phyloP scores from a whole-genome alignment of 2,113 vertebrate genomes.

The Oophaga pumilio region DNA sequence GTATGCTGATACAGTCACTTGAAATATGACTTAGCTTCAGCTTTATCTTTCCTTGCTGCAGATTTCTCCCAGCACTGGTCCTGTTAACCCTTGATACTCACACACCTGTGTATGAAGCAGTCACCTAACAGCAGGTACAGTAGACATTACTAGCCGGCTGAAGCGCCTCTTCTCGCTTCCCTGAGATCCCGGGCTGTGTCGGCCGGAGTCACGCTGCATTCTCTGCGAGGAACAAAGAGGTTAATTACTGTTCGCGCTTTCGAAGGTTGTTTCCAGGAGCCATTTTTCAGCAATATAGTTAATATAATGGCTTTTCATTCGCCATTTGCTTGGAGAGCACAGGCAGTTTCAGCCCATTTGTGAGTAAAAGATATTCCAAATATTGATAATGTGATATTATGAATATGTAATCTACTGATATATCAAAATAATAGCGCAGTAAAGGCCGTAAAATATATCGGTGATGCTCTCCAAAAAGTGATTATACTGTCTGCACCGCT shows the following conservation, averaged over 20 bases:
- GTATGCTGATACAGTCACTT: neutral
- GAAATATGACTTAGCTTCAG: neutral
- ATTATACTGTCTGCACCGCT: constrained; percentile 47
- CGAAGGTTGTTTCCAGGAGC: constrained; percentile 23
- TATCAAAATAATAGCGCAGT: constrained; percentile 52
- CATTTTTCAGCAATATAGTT: constrained; percentile 50
- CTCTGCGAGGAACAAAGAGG: constrained; percentile 41
- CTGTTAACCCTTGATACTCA: neutral
- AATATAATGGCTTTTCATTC: constrained; percentile 54
- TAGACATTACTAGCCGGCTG: neutral
- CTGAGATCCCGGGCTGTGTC: neutral
- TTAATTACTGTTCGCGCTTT: constrained; percentile 44
- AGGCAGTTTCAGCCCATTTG: constrained; percentile 42
- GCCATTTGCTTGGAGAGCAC: constrained; percentile 38
- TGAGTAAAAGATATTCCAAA: constrained; percentile 50
- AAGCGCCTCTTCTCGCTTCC: neutral
- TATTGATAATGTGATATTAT: constrained; percentile 58
- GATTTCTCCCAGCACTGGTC: neutral
- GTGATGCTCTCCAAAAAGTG: constrained; percentile 36
- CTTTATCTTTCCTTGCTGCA: neutral
- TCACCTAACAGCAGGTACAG: neutral
- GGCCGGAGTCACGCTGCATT: neutral
- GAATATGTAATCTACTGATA: constrained; percentile 52
- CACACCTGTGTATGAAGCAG: neutral
- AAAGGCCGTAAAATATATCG: constrained; percentile 48